Base-by-base conservation (phyloP, 2,113 vertebrate species). In the Gallinago paraguaiae region DNA sequence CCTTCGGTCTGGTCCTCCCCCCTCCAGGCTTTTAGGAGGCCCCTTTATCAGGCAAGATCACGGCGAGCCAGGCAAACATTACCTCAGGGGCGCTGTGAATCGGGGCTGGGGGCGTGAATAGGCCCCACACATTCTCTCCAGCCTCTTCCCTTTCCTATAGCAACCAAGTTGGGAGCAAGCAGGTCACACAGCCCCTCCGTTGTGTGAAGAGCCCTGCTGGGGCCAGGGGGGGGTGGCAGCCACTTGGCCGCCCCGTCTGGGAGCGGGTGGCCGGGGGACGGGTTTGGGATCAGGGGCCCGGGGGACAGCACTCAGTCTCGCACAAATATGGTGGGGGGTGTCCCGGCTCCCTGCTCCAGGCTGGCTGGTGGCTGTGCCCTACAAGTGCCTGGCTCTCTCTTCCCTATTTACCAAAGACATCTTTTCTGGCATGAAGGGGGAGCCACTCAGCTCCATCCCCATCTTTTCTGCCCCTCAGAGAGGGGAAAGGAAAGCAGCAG, bases 121-220 rank as follows among this genome's bases (percentile, higher is more conserved):
- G 97, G 88, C 75, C 95, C 95, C 94, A 95, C 75, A 78, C 97
- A 97, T 97, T 97, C 97, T 88, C 97, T 95, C 82, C 94, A 87
- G 96, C 71, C 51, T 93, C 82, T 84, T 94, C 86, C 91, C 93
- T 97, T 97, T 97, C 97, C 97, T 97, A 97, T 97, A 97, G 97
- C 97, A 97, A 97, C 97, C 96, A 95, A 79, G 86, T 93, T 95
- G 90, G 92, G 96, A 97, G 95, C 86, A 88, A 84, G 87, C 90
- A 93, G 94, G 95, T 95, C 95, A 96, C 95, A 96, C 94, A 97
- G 90, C 93, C 96, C 95, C 95, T 96, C 86, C 13, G 95, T 96
- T 97, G 95, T 97, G 92, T 54, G 82, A 75, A 87, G 64, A 75
- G 94, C 56, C 90, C 56, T 9, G 74, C 59, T 11, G 90, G 78